Base-by-base conservation (phyloP, 2,113 vertebrate genomes). In the Sylvilagus bachmani region DNA sequence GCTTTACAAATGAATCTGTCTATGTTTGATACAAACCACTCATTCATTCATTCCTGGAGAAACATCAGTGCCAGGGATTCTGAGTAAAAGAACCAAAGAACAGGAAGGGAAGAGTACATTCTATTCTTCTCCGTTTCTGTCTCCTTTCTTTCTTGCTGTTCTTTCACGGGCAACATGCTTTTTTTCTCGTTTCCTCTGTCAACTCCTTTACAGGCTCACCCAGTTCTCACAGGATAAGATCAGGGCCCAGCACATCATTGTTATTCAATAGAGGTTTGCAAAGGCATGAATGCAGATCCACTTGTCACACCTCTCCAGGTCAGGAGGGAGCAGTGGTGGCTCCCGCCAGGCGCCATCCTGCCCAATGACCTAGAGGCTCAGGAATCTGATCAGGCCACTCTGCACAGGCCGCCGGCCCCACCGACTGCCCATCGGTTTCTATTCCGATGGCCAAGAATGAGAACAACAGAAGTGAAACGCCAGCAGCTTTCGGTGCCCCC, bases 341-440 rank as follows among this genome's bases (percentile, higher is more conserved):
- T 92, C 94, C 61, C 4, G 95, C 90, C 95, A 83, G 89, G 90
- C 81, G 12, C 73, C 36, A 21, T 82, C 69, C 96, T 88, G 73
- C 62, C 81, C 62, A 31, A 16, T 96, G 90, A 95, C 94, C 91
- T 95, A 87, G 87, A 92, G 84, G 81, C 88, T 79, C 90, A 93
- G 97, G 97, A 96, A 87, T 93, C 90, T 44, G 94, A 96, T 96
- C 96, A 74, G 91, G 80, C 94, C 93, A 83, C 92, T 95, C 88
- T 78, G 79, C 83, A 71, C 69, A 73, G 74, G 49, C 71, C 11
- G 19, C 55, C 81, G 85, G 84, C 67, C 13, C 82, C 90, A 86
- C 91, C 69, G 36, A 89, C 53, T 71, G 95, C 87, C 93, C 87
- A 71, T 94, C 85, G 2, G 84, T 78, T 94, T 96, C 94, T 75